Evolutionary conservation across 2,888 invertebrate genomes (phyloP), one percentile per base, ranked within the genome.

Genomic region (Chloromyia formosa): DNA sequence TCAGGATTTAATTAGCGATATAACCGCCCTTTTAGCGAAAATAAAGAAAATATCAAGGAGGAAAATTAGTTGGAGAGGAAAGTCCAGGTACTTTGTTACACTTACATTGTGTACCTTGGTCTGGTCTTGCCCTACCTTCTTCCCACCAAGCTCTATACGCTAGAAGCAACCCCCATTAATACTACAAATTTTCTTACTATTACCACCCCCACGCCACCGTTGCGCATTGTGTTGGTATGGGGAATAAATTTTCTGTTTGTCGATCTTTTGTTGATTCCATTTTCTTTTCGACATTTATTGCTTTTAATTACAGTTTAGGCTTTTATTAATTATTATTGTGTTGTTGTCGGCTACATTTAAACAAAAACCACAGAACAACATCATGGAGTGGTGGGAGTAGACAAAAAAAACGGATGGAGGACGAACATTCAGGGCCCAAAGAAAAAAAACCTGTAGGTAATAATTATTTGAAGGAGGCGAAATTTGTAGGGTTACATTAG

Each of bases 221-320:
- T 7, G 27, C 27, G 27, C 27, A n/a, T n/a, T n/a, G n/a, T n/a
- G n/a, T n/a, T n/a, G n/a, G 27, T 7, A 35, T 2, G 7, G 27
- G 3, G 27, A 35, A 35, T 49, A n/a, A n/a, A 49, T 49, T 49
- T 68, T 35, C 18, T 73, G 73, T 74, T 62, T 62, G 45, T 54
- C 64, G 27, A 54, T 64, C 62, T 64, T 64, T 54, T 2, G 2
- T 61, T 27, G 53, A 18, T 18, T 62, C 20, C 22, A 45, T 49
- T 66, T 45, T 61, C 45, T 12, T 66, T 49, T 66, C 3, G 58
- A 74, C 74, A 68, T 74, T 74, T 74, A 74, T 74, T 74, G 66
- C 74, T 66, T 74, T 74, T 74, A 74, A 74, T 74, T 74, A 74
- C 45, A 74, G 74, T 42, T 54, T 54, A 66, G 66, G 35, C 66